Conservation (phyloP, 2,888 invertebrate genomes). For the Torymus tubicola region DNA sequence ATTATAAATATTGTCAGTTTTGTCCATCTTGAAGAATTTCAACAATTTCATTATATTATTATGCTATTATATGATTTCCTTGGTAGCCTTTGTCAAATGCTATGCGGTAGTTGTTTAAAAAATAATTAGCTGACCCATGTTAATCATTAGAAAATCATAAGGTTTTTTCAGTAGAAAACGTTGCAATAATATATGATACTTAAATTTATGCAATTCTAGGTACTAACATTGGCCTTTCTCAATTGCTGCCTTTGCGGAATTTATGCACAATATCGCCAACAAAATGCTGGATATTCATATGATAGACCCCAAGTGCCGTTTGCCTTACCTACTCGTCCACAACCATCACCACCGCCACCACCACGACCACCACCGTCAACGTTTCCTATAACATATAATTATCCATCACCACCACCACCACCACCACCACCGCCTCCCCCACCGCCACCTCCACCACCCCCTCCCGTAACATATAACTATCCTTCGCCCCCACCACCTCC, state of each 20-base stretch:
- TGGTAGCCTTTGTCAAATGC: too few species aligned
- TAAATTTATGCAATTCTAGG: conserved; percentile 14
- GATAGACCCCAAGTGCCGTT: conserved; percentile 65
- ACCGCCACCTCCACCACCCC: conserved; percentile 44
- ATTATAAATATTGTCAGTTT: too few species aligned
- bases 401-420: conserved; percentile 41
- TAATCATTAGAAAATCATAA: too few species aligned
- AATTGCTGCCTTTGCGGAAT: conserved; percentile 29
- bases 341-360: conserved; percentile 37
- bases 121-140: too few species aligned
- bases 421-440: conserved; percentile 40
- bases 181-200: neutral
- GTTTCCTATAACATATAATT: conserved; percentile 26
- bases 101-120: too few species aligned
- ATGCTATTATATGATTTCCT: too few species aligned
- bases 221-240: conserved; percentile 37
- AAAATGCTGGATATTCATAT: conserved; percentile 69
- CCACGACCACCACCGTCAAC: conserved; percentile 31
- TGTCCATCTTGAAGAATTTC: too few species aligned
- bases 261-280: conserved; percentile 47
- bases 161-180: neutral
- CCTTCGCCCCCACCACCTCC: conserved; percentile 34
- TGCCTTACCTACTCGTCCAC: conserved; percentile 61
- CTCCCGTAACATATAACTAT: conserved; percentile 20
- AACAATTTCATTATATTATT: too few species aligned